phyloP scores from a whole-genome alignment of 2,113 vertebrate species.

The Cnemophilus loriae region DNA sequence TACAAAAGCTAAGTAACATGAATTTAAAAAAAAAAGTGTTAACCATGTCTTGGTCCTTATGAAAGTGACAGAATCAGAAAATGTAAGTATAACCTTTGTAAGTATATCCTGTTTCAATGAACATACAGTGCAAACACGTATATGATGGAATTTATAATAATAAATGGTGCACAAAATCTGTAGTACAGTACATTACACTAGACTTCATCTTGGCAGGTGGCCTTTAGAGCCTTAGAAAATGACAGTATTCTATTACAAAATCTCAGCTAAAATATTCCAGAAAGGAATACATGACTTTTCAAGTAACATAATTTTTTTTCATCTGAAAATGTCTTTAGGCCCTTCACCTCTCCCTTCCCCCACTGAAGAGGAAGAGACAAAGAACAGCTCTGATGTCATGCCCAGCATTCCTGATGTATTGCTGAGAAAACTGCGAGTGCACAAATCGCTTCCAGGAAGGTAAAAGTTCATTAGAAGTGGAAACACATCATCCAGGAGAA shows the following conservation, averaged over 20 bases:
- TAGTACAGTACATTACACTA: neutral
- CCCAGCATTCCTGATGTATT: slow-evolving; percentile 92
- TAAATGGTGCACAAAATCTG: neutral
- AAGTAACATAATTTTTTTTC: neutral
- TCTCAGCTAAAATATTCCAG: neutral
- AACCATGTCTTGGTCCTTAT: neutral
- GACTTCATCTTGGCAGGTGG: neutral
- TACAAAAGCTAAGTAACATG: neutral
- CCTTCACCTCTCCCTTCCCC: slow-evolving; percentile 63
- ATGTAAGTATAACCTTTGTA: neutral
- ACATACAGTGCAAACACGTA: neutral
- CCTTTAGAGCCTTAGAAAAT: neutral
- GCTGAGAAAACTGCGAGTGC: slow-evolving; percentile 90
- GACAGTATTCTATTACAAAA: neutral
- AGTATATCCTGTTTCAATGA: neutral
- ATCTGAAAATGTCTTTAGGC: slow-evolving; percentile 65
- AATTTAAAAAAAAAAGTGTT: neutral
- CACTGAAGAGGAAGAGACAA: slow-evolving; percentile 76
- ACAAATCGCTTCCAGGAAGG: slow-evolving; percentile 87
- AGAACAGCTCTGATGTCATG: slow-evolving; percentile 84
- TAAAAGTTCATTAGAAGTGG: slow-evolving; percentile 49
- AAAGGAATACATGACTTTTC: neutral
- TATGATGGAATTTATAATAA: neutral
- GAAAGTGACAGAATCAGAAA: neutral
- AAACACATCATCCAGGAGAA: neutral